Percentiles rank a stretch among this genome's conserved stretches.
Evolutionary conservation across 1,140 invertebrate genomes (phyloP).

Genomic region (Saccostrea glomerata): DNA sequence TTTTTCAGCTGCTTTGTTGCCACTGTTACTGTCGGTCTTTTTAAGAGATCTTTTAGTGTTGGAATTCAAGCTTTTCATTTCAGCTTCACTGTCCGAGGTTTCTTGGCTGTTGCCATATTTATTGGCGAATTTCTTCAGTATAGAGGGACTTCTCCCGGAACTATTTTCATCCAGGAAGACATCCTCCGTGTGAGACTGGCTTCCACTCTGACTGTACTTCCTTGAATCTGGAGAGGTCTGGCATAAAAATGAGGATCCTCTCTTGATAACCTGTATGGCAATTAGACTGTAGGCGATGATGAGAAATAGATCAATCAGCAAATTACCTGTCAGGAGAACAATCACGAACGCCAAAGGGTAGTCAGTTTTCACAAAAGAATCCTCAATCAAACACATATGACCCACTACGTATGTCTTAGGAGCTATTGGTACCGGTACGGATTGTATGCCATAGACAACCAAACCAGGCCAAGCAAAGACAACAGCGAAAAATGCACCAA

Average conservation of each 20-base stretch:
- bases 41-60: not conserved
- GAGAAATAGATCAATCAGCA: conserved; percentile 52
- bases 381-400: conserved; percentile 58
- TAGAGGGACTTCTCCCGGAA: conserved; percentile 3
- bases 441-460: conserved; percentile 64
- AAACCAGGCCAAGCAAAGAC: conserved; percentile 64
- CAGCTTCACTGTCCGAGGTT: not conserved
- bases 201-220: conserved; percentile 30
- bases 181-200: conserved; percentile 42
- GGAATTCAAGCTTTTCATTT: not conserved
- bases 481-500: conserved; percentile 52
- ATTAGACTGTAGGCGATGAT: conserved; percentile 46
- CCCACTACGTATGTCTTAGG: conserved; percentile 32
- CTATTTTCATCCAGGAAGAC: conserved; percentile 3
- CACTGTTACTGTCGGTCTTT: not conserved
- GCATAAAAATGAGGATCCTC: conserved; percentile 41
- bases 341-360: conserved; percentile 61
- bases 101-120: not conserved
- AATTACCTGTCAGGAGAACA: conserved; percentile 59
- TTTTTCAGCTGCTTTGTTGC: not conserved
- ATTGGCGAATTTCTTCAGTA: conserved; percentile 13
- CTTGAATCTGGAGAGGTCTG: not conserved
- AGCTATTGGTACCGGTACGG: conserved; percentile 35
- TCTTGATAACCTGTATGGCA: conserved; percentile 47
- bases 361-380: conserved; percentile 47